These are phyloP conservation scores for Drosophila tripunctata DNA, from an alignment of 2,888 invertebrate species.

Conservation along the genomic window DNA sequence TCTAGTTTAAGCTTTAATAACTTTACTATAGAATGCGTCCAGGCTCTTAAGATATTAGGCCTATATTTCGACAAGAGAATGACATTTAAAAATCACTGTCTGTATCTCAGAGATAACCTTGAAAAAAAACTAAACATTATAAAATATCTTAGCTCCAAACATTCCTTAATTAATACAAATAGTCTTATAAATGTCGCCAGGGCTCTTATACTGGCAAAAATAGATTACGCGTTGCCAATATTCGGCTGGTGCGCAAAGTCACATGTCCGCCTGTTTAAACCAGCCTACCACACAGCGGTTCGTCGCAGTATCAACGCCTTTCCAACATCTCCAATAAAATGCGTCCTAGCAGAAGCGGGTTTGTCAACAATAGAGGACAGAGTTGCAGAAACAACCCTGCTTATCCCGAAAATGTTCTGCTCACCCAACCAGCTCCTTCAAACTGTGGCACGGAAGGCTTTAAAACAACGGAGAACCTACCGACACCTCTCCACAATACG, in stretches of 20 bases:
- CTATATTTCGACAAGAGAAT: slow-evolving; percentile 11
- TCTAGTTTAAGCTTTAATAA: slow-evolving; percentile 8
- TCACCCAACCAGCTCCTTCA: slow-evolving; percentile 5
- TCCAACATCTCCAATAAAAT: background rate
- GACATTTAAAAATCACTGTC: slow-evolving; percentile 19
- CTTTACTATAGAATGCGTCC: slow-evolving; percentile 6
- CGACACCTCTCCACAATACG: background rate
- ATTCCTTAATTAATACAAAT: slow-evolving; percentile 5
- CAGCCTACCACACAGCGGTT: background rate
- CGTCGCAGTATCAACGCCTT: background rate
- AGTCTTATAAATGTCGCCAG: slow-evolving; percentile 14
- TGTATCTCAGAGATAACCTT: slow-evolving; percentile 23
- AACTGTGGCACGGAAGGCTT: background rate
- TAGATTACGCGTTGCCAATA: slow-evolving; percentile 24
- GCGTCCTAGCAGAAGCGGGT: background rate
- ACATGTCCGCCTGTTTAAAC: background rate
- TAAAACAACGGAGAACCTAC: background rate
- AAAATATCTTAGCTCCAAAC: slow-evolving; percentile 26
- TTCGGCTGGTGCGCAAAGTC: slow-evolving; percentile 16
- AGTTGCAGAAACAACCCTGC: background rate
- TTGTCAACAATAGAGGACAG: background rate
- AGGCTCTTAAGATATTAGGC: slow-evolving; percentile 8
- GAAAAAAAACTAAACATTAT: slow-evolving; percentile 28
- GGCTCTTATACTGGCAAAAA: slow-evolving; percentile 24
- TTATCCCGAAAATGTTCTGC: slow-evolving; percentile 6